phyloP scores from a whole-genome alignment of 2,113 vertebrate genomes.

The Chamaea fasciata region DNA sequence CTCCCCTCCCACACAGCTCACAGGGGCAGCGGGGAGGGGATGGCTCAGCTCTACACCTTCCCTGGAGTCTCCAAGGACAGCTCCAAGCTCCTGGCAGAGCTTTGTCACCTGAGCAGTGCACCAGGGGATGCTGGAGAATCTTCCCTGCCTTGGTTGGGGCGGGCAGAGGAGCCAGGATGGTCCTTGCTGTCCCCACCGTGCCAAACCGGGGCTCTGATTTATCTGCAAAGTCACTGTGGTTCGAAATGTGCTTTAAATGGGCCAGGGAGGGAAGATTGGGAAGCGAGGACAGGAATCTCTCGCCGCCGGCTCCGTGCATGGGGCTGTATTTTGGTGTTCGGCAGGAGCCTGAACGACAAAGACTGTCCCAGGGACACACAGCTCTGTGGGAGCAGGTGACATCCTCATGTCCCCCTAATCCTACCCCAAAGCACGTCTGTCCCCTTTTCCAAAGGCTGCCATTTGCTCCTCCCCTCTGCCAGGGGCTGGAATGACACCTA shows the following conservation, averaged over 20 bases:
- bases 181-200: fast-evolving
- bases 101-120: fast-evolving
- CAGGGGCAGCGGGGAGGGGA: background rate
- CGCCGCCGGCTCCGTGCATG: fast-evolving
- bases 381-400: background rate
- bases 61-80: background rate
- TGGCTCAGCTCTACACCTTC: fast-evolving
- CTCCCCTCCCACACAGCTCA: fast-evolving
- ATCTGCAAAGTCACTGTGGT: background rate
- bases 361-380: background rate
- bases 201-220: background rate
- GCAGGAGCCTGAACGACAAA: background rate
- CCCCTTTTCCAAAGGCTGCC: background rate
- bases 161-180: background rate
- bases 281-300: background rate
- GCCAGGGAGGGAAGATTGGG: background rate
- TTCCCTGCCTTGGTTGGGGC: background rate
- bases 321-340: background rate
- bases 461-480: background rate
- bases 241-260: background rate
- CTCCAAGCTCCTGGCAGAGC: background rate
- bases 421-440: fast-evolving
- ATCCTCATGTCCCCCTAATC: too few species aligned
- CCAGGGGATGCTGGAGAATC: fast-evolving
- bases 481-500: background rate